Conservation (phyloP, 2,113 vertebrate species). For the Antechinus flavipes region DNA sequence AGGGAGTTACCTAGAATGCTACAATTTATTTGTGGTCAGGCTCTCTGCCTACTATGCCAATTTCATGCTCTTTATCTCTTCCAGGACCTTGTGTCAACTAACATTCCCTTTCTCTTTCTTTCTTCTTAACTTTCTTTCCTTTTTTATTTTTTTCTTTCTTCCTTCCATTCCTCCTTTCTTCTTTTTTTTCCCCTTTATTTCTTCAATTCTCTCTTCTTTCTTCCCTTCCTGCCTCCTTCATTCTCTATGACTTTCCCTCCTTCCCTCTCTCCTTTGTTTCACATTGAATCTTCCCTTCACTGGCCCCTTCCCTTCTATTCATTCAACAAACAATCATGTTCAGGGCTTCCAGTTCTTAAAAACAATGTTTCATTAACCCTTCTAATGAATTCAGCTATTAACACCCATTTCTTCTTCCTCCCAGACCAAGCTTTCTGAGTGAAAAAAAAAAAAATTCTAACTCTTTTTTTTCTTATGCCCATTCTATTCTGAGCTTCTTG, state of each 20-base stretch:
- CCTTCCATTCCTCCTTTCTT: not conserved
- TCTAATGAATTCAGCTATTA: not conserved
- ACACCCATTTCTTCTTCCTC: not conserved
- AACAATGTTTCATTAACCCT: not conserved
- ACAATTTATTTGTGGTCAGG: not conserved
- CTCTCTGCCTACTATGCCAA: not conserved
- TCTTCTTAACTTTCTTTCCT: not conserved
- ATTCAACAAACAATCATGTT: not conserved
- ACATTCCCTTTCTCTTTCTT: not conserved
- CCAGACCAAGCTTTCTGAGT: not conserved
- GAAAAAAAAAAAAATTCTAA: not conserved
- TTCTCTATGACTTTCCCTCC: no score
- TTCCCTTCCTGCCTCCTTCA: not conserved
- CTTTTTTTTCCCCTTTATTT: not conserved
- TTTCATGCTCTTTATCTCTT: not conserved
- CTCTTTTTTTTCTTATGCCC: not conserved
- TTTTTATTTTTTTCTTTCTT: not conserved
- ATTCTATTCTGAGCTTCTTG: not conserved
- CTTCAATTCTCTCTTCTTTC: no score
- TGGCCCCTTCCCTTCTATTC: not conserved
- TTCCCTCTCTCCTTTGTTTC: not conserved
- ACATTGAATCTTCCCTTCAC: not conserved
- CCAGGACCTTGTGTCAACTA: not conserved
- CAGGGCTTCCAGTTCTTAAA: not conserved
- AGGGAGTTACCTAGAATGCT: not conserved